Evolutionary conservation across 2,797 vertebrate genomes (phyloP).

Genomic region (Anolis apletophallus): DNA sequence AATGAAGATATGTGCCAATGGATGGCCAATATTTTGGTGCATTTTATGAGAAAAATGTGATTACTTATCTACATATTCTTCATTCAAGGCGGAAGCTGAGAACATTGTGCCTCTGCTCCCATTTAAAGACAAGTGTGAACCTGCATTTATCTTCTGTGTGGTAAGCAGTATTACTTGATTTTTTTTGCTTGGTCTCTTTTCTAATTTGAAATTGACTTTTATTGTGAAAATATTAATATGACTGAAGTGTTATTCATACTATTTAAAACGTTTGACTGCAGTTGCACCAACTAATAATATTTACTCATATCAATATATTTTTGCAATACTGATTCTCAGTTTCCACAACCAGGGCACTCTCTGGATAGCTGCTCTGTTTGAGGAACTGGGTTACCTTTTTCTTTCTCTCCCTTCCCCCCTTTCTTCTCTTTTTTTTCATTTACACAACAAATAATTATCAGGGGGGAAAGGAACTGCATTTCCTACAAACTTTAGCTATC

Average conservation of each 20-base stretch:
- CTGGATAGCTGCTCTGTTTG: not conserved
- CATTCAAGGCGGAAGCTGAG: constrained; percentile 78
- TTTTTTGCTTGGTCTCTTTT: not conserved
- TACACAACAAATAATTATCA: too few relatives aligned
- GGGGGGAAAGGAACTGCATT: not conserved
- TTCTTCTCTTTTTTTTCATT: too few relatives aligned
- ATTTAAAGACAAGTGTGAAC: constrained; percentile 80
- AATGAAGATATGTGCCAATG: too few relatives aligned
- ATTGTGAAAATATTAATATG: constrained; percentile 3
- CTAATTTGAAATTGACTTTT: constrained; percentile 29
- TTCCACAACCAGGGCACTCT: not conserved
- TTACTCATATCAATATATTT: not conserved
- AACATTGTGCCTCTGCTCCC: constrained; percentile 65
- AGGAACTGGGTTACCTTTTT: not conserved
- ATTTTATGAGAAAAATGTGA: not conserved
- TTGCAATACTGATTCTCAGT: not conserved
- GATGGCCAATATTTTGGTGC: too few relatives aligned
- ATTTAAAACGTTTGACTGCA: not conserved
- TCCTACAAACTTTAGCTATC: not conserved
- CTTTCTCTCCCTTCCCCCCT: not conserved
- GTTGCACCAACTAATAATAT: not conserved
- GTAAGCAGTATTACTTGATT: constrained; percentile 69
- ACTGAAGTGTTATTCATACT: not conserved
- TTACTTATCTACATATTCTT: constrained; percentile 8
- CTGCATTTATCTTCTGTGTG: constrained; percentile 79